Evolutionary conservation across 2,797 vertebrate genomes (phyloP).

Genomic region (Cyclopterus lumpus): DNA sequence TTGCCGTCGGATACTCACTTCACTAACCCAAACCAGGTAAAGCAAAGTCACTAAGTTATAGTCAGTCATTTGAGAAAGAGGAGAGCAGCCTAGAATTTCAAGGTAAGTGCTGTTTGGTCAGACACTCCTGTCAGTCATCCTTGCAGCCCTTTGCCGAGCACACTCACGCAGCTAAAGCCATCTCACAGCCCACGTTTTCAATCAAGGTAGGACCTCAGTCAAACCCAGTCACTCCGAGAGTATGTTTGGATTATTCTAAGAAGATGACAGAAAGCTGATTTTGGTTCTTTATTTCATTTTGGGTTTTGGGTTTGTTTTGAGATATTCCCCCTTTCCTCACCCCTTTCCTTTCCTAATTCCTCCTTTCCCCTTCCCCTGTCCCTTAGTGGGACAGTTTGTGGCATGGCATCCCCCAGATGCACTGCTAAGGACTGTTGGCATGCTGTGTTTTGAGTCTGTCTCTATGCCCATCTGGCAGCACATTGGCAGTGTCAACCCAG

Average conservation of each 20-base stretch:
- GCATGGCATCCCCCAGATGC: slow-evolving; percentile 86
- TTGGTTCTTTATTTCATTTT: slow-evolving; percentile 71
- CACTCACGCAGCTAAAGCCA: slow-evolving; percentile 76
- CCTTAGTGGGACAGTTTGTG: slow-evolving; percentile 76
- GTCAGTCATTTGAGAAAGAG: slow-evolving; percentile 84
- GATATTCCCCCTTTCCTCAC: slow-evolving; percentile 60
- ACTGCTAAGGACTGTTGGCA: slow-evolving; percentile 83
- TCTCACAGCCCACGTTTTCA: slow-evolving; percentile 76
- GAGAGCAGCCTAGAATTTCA: slow-evolving; percentile 69
- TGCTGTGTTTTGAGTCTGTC: slow-evolving; percentile 85
- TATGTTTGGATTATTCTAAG: slow-evolving; percentile 42
- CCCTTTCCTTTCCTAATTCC: slow-evolving; percentile 49
- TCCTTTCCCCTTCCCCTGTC: slow-evolving; percentile 47
- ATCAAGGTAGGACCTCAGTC: slow-evolving; percentile 79
- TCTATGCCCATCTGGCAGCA: slow-evolving; percentile 69
- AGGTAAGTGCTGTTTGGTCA: slow-evolving; percentile 86
- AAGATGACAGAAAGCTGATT: slow-evolving; percentile 54
- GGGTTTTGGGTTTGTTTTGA: slow-evolving; percentile 67
- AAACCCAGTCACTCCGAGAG: slow-evolving; percentile 66
- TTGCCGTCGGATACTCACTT: slow-evolving; percentile 81
- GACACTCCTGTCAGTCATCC: slow-evolving; percentile 76
- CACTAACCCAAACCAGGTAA: slow-evolving; percentile 84
- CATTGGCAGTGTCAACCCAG: slow-evolving; percentile 80
- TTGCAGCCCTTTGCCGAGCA: slow-evolving; percentile 76
- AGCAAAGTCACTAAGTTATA: slow-evolving; percentile 83